Evolutionary conservation across 2,113 vertebrate genomes (phyloP).

Genomic region (Menura novaehollandiae): DNA sequence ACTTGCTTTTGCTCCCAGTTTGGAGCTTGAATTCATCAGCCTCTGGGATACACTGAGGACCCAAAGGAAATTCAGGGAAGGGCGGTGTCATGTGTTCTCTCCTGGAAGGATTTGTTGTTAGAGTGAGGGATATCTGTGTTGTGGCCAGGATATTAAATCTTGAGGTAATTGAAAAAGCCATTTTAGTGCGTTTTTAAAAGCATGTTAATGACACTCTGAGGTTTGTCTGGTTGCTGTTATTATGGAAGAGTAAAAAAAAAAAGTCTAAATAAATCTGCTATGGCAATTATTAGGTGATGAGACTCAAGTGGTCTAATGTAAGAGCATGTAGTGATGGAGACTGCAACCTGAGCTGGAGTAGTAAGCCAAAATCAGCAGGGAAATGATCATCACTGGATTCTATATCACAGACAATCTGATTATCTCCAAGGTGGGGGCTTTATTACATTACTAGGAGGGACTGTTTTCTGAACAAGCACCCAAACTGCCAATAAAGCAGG

Average conservation of each 20-base stretch:
- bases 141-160: constrained; percentile 25
- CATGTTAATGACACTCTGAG: constrained; percentile 27
- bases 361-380: constrained; percentile 35
- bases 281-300: constrained; percentile 18
- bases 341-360: constrained; percentile 36
- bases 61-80: background rate
- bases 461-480: constrained; percentile 55
- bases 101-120: background rate
- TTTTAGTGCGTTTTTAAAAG: constrained; percentile 43
- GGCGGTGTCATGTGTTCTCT: background rate
- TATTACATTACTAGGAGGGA: constrained; percentile 49
- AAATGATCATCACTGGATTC: constrained; percentile 28
- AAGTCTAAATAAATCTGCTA: background rate
- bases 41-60: background rate
- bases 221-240: constrained; percentile 27
- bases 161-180: background rate
- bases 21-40: background rate
- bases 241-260: background rate
- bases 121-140: background rate
- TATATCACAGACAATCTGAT: constrained; percentile 45
- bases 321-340: background rate
- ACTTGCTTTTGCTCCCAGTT: background rate
- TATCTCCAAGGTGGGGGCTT: constrained; percentile 43
- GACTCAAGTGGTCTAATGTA: constrained; percentile 7
- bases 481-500: constrained; percentile 37